phyloP scores from a whole-genome alignment of 1,140 invertebrate species.

The Formica exsecta region DNA sequence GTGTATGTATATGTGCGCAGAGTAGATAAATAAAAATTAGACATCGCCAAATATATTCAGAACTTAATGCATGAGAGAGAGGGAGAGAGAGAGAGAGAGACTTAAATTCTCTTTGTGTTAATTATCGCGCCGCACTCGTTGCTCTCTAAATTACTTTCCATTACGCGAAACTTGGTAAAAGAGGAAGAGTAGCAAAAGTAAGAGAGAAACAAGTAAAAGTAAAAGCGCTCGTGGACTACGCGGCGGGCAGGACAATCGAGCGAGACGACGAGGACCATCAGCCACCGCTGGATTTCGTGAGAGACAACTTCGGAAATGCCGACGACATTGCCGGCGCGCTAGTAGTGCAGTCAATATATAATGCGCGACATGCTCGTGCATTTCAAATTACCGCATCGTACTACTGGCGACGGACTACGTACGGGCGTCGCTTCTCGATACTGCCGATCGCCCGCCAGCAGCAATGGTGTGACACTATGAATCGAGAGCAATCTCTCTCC shows the following conservation, averaged over 20 bases:
- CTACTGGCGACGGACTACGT: slow-evolving; percentile 39
- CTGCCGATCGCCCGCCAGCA: slow-evolving; percentile 36
- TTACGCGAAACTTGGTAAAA: slow-evolving; percentile 44
- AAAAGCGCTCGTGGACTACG: background rate
- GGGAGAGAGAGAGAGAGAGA: background rate
- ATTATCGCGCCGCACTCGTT: background rate
- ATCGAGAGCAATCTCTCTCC: slow-evolving; percentile 45
- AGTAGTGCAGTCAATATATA: slow-evolving; percentile 62
- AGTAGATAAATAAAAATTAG: slow-evolving; percentile 4
- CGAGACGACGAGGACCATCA: background rate
- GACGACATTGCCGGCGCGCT: slow-evolving; percentile 46
- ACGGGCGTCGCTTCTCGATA: slow-evolving; percentile 41
- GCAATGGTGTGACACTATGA: slow-evolving; percentile 42
- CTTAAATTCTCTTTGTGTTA: background rate
- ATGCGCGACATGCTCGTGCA: slow-evolving; percentile 62
- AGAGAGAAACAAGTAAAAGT: background rate
- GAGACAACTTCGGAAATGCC: slow-evolving; percentile 53
- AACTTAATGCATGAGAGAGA: background rate
- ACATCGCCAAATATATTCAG: background rate
- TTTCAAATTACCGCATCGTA: slow-evolving; percentile 58
- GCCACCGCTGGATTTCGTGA: slow-evolving; percentile 42
- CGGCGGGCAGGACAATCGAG: background rate
- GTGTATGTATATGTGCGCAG: no score
- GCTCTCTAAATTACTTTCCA: slow-evolving; percentile 43
- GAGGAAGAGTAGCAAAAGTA: slow-evolving; percentile 19